Percentiles rank a stretch among this genome's conserved stretches.
Conservation (phyloP, 2,113 vertebrate genomes). For the Gracilinanus agilis region DNA sequence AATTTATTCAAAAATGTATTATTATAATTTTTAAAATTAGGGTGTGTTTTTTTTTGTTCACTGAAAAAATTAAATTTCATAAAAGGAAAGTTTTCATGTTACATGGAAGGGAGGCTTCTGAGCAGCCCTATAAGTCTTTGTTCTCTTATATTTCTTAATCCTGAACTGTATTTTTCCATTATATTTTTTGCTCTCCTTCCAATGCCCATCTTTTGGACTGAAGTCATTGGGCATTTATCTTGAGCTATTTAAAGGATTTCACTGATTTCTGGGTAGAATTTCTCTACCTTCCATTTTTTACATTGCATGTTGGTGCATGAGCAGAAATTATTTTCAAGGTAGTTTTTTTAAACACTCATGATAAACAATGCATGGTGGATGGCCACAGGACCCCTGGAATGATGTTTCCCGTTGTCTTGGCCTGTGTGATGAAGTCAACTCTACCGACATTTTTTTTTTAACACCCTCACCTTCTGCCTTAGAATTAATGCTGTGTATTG, state of each 20-base stretch:
- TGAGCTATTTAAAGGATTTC: background rate
- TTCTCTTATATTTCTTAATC: background rate
- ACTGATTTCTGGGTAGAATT: background rate
- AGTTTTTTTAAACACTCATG: background rate
- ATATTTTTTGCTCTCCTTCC: background rate
- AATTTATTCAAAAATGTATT: too few species aligned
- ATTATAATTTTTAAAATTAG: background rate
- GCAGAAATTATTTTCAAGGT: background rate
- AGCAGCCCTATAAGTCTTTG: background rate
- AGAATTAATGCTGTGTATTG: too few species aligned
- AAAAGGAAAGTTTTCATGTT: background rate
- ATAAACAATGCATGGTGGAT: background rate
- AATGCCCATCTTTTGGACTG: background rate
- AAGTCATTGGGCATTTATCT: background rate
- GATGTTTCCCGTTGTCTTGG: background rate
- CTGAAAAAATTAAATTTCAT: background rate
- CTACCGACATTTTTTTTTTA: background rate
- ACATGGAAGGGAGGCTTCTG: background rate
- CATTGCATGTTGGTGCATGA: background rate
- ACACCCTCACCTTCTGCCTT: too few species aligned
- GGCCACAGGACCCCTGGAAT: background rate
- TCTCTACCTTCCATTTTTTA: background rate
- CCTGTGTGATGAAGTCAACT: background rate
- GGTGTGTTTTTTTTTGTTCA: background rate
- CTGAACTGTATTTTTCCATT: background rate